Evolutionary conservation across 2,113 vertebrate species (phyloP).

Genomic region (Gymnogyps californianus): DNA sequence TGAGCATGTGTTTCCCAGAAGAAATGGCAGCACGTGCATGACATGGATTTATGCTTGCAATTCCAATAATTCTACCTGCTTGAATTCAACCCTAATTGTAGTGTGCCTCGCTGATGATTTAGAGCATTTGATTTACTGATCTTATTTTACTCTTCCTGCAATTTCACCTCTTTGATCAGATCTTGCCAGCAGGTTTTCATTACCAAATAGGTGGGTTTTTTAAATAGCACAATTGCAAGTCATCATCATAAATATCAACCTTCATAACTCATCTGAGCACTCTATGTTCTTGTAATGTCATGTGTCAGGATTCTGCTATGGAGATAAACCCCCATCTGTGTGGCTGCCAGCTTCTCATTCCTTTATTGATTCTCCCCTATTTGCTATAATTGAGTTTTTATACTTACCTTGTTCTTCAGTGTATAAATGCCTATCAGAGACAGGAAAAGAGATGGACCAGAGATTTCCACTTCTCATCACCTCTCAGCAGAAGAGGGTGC

Average conservation of each 20-base stretch:
- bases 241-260: slow-evolving; percentile 55
- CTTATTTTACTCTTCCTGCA: slow-evolving; percentile 58
- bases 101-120: slow-evolving; percentile 27
- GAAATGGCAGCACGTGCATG: not conserved
- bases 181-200: slow-evolving; percentile 61
- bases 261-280: slow-evolving; percentile 39
- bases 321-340: not conserved
- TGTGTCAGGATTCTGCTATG: slow-evolving; percentile 23
- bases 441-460: not conserved
- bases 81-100: slow-evolving; percentile 43
- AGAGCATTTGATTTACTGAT: slow-evolving; percentile 50
- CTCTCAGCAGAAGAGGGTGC: slow-evolving; percentile 51
- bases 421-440: slow-evolving; percentile 28
- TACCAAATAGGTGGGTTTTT: slow-evolving; percentile 51
- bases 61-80: slow-evolving; percentile 8
- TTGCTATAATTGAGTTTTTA: slow-evolving; percentile 58
- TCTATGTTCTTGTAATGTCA: not conserved
- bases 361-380: slow-evolving; percentile 32
- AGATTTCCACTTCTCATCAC: not conserved
- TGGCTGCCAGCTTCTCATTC: slow-evolving; percentile 17
- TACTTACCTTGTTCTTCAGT: slow-evolving; percentile 15
- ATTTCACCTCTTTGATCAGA: slow-evolving; percentile 46
- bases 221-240: slow-evolving; percentile 46
- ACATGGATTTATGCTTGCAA: not conserved
- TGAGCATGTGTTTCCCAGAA: not conserved